phyloP scores from a whole-genome alignment of 2,888 invertebrate species.

The Drosophila koepferae region DNA sequence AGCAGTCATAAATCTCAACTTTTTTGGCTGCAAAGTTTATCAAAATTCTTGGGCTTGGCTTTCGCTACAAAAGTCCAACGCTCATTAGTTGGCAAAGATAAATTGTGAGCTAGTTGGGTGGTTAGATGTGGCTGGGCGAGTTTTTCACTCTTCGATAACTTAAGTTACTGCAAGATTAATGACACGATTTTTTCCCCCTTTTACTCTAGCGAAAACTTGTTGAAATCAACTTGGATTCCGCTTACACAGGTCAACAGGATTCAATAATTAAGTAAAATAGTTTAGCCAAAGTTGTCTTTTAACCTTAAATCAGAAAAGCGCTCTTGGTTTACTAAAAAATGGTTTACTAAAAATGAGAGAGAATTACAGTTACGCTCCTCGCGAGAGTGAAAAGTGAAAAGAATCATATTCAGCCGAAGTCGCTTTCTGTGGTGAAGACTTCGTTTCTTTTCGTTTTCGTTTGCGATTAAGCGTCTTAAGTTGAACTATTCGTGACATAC shows the following conservation, averaged over 20 bases:
- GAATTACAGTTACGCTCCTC: too few species aligned
- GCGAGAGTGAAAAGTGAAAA: too few species aligned
- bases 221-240: constrained; percentile 25
- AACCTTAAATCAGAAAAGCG: too few species aligned
- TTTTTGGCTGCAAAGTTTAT: constrained; percentile 61
- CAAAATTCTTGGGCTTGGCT: constrained; percentile 33
- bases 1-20: constrained; percentile 66
- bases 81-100: constrained; percentile 71
- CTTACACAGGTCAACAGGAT: constrained; percentile 11
- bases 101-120: constrained; percentile 49
- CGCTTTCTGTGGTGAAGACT: too few species aligned
- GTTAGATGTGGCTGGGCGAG: neutral
- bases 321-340: too few species aligned
- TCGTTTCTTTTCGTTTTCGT: too few species aligned
- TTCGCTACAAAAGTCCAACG: constrained; percentile 7
- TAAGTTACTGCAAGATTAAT: constrained; percentile 69
- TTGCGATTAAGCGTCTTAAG: too few species aligned
- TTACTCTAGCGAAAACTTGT: constrained; percentile 8
- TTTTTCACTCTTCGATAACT: constrained; percentile 37
- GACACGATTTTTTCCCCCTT: constrained; percentile 33
- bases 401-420: too few species aligned
- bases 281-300: too few species aligned
- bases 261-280: neutral
- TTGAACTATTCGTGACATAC: too few species aligned
- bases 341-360: too few species aligned